Base-by-base conservation (phyloP, 2,888 invertebrate species). In the Noctua pronuba region DNA sequence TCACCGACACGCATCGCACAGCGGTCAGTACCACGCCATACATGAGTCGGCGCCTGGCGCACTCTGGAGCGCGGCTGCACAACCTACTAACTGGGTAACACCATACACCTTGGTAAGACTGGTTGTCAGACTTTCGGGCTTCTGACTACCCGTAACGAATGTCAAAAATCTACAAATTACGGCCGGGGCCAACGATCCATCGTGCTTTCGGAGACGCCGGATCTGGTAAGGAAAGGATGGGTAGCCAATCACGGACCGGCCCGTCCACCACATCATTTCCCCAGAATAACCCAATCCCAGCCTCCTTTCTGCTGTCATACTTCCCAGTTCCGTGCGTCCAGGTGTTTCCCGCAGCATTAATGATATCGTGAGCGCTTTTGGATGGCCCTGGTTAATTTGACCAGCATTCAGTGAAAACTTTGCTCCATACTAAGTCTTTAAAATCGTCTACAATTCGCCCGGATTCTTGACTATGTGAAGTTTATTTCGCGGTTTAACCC, bases 1-100 rank as follows among this genome's bases (percentile, higher is more conserved):
- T 97, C 77, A 94, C 96, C 73, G 97, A 97, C 85, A 92, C 96
- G 75, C 95, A 97, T 88, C 94, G 96, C 86, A 94, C 94, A 86
- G 95, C 97, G 85, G 96, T 97, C 85, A 95, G 75, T 72, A 71
- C 28, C 38, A 1, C 64, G 38, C 21, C 4, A 62, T 35, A 21
- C 62, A 35, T 1, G 10, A 31, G 31, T 28, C 16, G 2, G 28
- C 16, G 7, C 24, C 78, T 96, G 49, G 21, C 49, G 24, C 52
- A 24, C 49, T 7, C 24, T 24, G 52, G 24, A 24, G 11, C 52
- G 24, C 52, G 52, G 11, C 52, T 49, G 46, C 6, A 52, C 52
- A 52, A n/a, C 55, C 58, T 7, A 28, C 28, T 7, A 28, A 28
- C 6, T 58, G 58, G 58, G 58, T 28, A 58, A 18, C 28, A 28